phyloP scores from a whole-genome alignment of 2,797 vertebrate genomes.

The Chelon auratus region DNA sequence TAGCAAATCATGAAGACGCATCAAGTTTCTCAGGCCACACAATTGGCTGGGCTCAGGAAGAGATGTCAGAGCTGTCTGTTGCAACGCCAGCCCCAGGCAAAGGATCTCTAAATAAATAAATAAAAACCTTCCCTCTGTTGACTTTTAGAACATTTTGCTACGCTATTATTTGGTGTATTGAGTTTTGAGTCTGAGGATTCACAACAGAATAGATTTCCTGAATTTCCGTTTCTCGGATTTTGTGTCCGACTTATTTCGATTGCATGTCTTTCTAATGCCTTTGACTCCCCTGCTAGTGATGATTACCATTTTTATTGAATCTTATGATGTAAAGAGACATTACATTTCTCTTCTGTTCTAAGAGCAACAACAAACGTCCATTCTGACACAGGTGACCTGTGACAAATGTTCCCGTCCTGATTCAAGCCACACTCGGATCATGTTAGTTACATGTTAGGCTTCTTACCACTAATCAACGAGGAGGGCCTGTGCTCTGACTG shows the following conservation, averaged over 20 bases:
- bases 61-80: constrained; percentile 12
- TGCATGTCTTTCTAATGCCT: background rate
- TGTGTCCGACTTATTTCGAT: background rate
- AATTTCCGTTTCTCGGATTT: background rate
- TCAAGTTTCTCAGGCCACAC: constrained; percentile 34
- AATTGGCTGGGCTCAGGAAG: constrained; percentile 10
- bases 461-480: background rate
- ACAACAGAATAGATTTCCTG: background rate
- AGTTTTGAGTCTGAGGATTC: background rate
- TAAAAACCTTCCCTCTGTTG: background rate
- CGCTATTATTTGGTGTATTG: background rate
- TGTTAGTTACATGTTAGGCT: background rate
- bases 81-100: constrained; percentile 4
- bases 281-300: background rate
- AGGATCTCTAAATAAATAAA: constrained; percentile 4
- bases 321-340: too few species aligned
- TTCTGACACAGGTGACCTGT: background rate
- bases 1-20: constrained; percentile 39
- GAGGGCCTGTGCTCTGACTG: background rate
- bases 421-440: background rate
- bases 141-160: constrained; percentile 2
- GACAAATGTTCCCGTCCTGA: background rate
- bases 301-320: background rate
- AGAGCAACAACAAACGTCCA: too few species aligned
- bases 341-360: too few species aligned